Base-by-base conservation (phyloP, 2,888 invertebrate species). In the Melinaea menophilus region DNA sequence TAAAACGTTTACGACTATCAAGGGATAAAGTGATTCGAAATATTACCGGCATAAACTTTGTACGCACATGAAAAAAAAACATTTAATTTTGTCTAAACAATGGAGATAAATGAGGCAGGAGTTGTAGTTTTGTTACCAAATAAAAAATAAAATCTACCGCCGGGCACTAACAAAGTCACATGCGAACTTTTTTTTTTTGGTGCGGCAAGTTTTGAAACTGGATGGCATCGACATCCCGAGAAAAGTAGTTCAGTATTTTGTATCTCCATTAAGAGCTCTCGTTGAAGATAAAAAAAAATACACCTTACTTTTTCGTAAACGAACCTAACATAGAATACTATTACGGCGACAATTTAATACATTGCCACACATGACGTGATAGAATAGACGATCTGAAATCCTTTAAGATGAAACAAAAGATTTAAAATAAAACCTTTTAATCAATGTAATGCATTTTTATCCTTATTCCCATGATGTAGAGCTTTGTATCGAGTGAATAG, bases 341-440 rank as follows among this genome's bases (percentile, higher is more conserved):
- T 82, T 82, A 77, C 77, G 71, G 67, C 77, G 71, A 75, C 76
- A 74, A 76, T 83, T 69, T 73, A 75, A 73, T 73, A 68, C 67
- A 58, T 69, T 62, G 69, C 69, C 70, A 74, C 77, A 79, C 72
- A 75, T 76, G 77, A 79, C 79, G 73, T 77, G 76, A 78, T 79
- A 76, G 78, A 79, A 78, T 76, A 76, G 77, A 78, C 79, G 74
- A 77, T 74, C 78, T 71, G 59, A 67, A 71, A 64, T 71, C 74
- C 79, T 80, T 73, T 79, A 75, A 86, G 86, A 87, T 87, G 85
- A 84, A 82, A 83, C 77, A 76, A 77, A 75, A 81, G 81, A 84
- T 82, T 82, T 78, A 75, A 81, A 82, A 80, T 79, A 78, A 79
- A 79, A 78, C 81, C 79, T 78, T 76, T 79, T 70, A 69, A 72